Base-by-base conservation (phyloP, 2,113 vertebrate species). In the Oxyruncus cristatus region DNA sequence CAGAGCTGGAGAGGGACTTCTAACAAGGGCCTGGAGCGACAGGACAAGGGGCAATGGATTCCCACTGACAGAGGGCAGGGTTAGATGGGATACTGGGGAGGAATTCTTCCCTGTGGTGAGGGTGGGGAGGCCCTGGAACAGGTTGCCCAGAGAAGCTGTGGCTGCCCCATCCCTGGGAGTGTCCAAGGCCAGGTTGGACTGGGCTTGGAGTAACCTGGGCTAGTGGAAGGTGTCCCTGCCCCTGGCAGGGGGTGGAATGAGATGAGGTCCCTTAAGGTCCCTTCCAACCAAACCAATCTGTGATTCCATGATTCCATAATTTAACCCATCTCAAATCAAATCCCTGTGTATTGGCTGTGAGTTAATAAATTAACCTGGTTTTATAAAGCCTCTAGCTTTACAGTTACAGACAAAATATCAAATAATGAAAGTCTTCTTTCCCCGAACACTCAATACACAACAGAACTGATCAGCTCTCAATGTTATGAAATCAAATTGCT, bases 381-480 rank as follows among this genome's bases (percentile, higher is more conserved):
- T 88, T 65, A 52, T 42, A 75, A 86, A 77, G 59, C 67, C 22
- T 76, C 79, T 85, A 44, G 33, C 23, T 89, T 55, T 35, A 65
- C 6, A 23, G 24, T 28, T 32, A 9, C 11, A 92, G 56, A 63
- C 8, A 50, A 92, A 75, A 65, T 12, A n/a, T 22, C 35, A 44
- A 53, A 50, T 44, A 75, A 89, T 42, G 59, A 16, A 73, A 50
- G 71, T 28, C 5, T 76, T 59, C 50, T 88, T 80, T 83, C 80
- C 52, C 71, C 12, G 14, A 37, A 77, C 24, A 52, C n/a, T 65
- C 67, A 61, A 90, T 56, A 83, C n/a, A 17, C 26, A 83, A 78
- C 66, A 92, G 80, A 94, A 61, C 68, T 93, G 79, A 96, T 96
- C 76, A 95, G 85, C 70, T 89, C 94, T 92, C 93, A 91, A 47